Evolutionary conservation across 2,797 vertebrate genomes (phyloP).

Genomic region (Bradypus variegatus): DNA sequence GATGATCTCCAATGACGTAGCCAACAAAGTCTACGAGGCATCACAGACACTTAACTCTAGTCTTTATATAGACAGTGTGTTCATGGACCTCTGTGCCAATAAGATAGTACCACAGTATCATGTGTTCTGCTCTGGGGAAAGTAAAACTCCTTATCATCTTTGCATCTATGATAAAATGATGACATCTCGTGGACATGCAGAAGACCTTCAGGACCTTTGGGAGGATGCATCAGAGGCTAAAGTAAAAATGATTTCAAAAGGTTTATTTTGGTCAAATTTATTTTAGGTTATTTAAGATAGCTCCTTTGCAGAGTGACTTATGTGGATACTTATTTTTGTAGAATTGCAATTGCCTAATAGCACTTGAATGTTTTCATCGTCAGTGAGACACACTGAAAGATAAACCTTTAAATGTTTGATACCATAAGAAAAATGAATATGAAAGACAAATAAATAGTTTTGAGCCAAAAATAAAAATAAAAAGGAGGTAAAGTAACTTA

Average conservation of each 20-base stretch:
- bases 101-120: slow-evolving; percentile 84
- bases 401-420: slow-evolving; percentile 51
- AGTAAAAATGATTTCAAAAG: slow-evolving; percentile 72
- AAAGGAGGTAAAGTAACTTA: background rate
- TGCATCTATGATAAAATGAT: slow-evolving; percentile 95
- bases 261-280: slow-evolving; percentile 80
- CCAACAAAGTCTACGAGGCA: slow-evolving; percentile 84
- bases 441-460: slow-evolving; percentile 46
- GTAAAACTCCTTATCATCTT: slow-evolving; percentile 85
- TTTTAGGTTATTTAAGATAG: slow-evolving; percentile 82
- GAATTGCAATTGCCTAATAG: slow-evolving; percentile 83
- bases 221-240: slow-evolving; percentile 77
- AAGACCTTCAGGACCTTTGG: slow-evolving; percentile 85
- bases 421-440: slow-evolving; percentile 30
- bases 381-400: slow-evolving; percentile 72
- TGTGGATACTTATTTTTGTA: slow-evolving; percentile 82
- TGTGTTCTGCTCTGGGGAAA: slow-evolving; percentile 89
- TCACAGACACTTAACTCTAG: slow-evolving; percentile 84
- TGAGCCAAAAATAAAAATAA: background rate
- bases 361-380: slow-evolving; percentile 71
- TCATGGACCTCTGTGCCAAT: slow-evolving; percentile 96
- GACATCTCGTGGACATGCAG: slow-evolving; percentile 88
- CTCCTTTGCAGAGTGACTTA: slow-evolving; percentile 83
- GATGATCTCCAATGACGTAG: slow-evolving; percentile 86
- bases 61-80: slow-evolving; percentile 95